A percentile compares a stretch with the other conserved stretches of the same genome.
Conservation (phyloP, 2,797 vertebrate species). For the Rhinogobio ventralis region DNA sequence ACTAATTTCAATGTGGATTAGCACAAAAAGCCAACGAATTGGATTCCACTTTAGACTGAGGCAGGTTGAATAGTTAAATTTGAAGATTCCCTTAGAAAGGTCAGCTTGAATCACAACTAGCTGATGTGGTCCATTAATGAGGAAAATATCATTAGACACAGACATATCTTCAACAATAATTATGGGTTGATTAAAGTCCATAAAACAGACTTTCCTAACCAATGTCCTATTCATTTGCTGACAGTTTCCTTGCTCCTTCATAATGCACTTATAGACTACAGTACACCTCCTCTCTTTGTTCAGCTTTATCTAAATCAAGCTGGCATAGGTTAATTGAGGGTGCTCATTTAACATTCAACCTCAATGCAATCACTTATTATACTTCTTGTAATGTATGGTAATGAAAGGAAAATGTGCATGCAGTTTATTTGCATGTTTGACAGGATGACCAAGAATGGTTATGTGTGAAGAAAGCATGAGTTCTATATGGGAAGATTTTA, state of each 20-base stretch:
- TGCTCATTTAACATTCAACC: slow-evolving; percentile 22
- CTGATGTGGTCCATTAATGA: not conserved
- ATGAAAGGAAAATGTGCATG: slow-evolving; percentile 4
- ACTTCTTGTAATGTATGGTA: not conserved
- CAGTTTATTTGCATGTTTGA: not conserved
- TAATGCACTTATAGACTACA: not conserved
- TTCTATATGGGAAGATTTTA: not conserved
- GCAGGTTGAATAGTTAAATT: slow-evolving; percentile 10
- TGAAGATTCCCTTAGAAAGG: not conserved
- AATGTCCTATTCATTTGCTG: not conserved
- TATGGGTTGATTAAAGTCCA: not conserved
- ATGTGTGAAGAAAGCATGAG: not conserved
- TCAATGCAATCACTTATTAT: slow-evolving; percentile 5
- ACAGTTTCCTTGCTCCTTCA: not conserved
- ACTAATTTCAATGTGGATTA: slow-evolving; percentile 3
- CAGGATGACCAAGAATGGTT: not conserved
- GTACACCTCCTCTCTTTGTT: not conserved
- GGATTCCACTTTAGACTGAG: slow-evolving; percentile 3
- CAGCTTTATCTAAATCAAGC: slow-evolving; percentile 9
- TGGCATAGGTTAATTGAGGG: slow-evolving; percentile 23
- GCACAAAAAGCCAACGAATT: not conserved
- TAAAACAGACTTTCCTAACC: too few relatives aligned
- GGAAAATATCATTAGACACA: not conserved
- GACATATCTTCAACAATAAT: not conserved
- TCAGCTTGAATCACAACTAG: slow-evolving; percentile 16